A percentile compares a stretch with the other conserved stretches of the same genome.
Evolutionary conservation across 2,113 vertebrate species (phyloP).

Genomic region (Vulpes ferrilata): DNA sequence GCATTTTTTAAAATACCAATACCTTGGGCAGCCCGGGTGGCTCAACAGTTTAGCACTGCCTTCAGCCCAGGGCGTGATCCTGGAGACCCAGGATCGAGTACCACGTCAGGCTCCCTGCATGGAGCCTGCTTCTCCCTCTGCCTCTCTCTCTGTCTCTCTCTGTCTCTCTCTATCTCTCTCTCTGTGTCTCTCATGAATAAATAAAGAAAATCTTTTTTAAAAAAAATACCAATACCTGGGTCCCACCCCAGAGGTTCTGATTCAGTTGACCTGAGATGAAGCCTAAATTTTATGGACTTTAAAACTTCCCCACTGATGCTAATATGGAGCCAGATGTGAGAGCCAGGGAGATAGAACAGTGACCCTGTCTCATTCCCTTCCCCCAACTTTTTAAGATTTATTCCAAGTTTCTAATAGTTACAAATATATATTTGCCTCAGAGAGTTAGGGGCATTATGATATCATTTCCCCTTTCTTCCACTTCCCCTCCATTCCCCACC

Average conservation of each 20-base stretch:
- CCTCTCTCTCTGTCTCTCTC: no score
- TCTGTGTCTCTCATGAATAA: no score
- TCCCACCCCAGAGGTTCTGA: neutral
- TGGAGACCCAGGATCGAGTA: no score
- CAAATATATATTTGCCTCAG: neutral
- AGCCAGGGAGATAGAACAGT: neutral
- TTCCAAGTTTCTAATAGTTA: neutral
- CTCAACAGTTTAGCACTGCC: no score
- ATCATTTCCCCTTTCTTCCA: neutral
- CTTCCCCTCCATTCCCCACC: rapidly evolving
- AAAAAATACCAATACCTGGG: neutral
- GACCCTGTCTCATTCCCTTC: neutral
- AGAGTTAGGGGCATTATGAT: neutral
- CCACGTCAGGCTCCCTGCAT: no score
- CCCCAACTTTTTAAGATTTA: neutral
- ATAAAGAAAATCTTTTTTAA: neutral
- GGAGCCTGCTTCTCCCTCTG: no score
- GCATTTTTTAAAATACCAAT: neutral
- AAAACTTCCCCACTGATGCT: neutral
- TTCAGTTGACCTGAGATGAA: neutral
- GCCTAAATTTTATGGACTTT: neutral
- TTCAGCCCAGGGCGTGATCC: no score
- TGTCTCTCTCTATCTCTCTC: no score
- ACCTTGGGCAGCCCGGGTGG: neutral
- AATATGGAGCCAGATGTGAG: neutral